Base-by-base conservation (phyloP, 2,797 vertebrate species). In the Mormyrus proboscirostris region DNA sequence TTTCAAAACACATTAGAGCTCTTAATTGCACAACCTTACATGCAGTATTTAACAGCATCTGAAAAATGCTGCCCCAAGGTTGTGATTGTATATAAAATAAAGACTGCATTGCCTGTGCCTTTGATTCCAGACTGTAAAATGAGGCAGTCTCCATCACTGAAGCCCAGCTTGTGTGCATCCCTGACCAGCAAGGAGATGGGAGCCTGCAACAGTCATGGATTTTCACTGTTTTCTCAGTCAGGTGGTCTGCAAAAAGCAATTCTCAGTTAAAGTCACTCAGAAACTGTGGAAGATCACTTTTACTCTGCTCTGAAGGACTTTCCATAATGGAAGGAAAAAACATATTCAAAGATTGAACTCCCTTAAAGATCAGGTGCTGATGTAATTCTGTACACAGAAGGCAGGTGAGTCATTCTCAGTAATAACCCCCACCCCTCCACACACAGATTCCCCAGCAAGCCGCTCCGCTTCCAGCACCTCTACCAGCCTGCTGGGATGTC, bases 161-260 rank as follows among this genome's bases (percentile, higher is more conserved):
- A 99, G 92, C 96, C 97, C 88, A 96, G 96, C 93, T 95, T 97
- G 88, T 96, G 97, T 12, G 96, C 97, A 47, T 98, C 98, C 87
- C 95, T 96, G 90, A 96, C 96, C 94, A 91, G 96, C 91, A 97
- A 97, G 93, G 98, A 99, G 93, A 98, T 96, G 88, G 97, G 97
- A 91, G 96, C 95, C 93, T 94, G 95, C 92, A 98, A 97, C 88
- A 97, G 96, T 93, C 98, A 96, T 94, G 97, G 97, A 92, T 95
- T 97, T 86, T 96, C 97, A 93, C 96, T 97, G 62, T 96, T 97
- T 92, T 96, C 96, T 90, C 96, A 97, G 90, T 97, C 98, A 96
- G 98, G 98, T 99, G 95, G 93, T 73, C 65, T 33, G 4, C 65
- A 12, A 33, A 69, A 69, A 33, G 25, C 29, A 38, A 73, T 38